Evolutionary conservation across 2,113 vertebrate genomes (phyloP), one percentile per base, ranked within the genome.

Genomic region (Dascyllus trimaculatus): DNA sequence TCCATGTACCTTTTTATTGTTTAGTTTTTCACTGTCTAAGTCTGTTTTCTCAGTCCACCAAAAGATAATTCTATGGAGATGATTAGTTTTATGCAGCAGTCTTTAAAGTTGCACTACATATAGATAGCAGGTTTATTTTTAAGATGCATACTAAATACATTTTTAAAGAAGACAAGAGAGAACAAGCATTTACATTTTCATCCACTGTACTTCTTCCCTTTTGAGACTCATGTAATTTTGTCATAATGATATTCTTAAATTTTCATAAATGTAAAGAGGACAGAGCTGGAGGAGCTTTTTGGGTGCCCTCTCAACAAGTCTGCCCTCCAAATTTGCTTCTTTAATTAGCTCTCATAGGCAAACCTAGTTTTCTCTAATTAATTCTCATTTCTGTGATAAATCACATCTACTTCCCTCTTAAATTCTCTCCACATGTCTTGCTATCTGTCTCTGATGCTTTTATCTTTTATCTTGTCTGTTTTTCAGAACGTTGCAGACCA

Each of bases 401-500:
- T 64, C 11, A 26, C 11, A 49, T 52, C 13, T 51, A 45, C 17
- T n/a, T 49, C 17, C 19, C 48, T 66, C 24, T 71, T 53, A 11
- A 52, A 49, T 40, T 14, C 11, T 45, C 5, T 54, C 11, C 21
- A 48, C 13, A 0, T 71, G 15, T 71, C 45, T 75, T 17, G 0
- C 32, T 52, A 11, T 43, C 13, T 19, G 14, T 69, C 9, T 21
- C 9, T 32, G 21, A 17, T 51, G 19, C 1, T 82, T 25, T 45
- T 18, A 19, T 52, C 53, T 62, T 57, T 56, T 35, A 18, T 77
- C 17, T 67, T 72, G 91, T 59, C 83, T 4, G 32, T 90, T 88
- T 85, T 83, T n/a, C 89, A 99, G 98, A 96, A 96, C 87, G 94
- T 96, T 19, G 95, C 98, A 91, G 97, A 99, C 82, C 98, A 99